Evolutionary conservation across 1,140 invertebrate genomes (phyloP).

Genomic region (Orchesella cincta): DNA sequence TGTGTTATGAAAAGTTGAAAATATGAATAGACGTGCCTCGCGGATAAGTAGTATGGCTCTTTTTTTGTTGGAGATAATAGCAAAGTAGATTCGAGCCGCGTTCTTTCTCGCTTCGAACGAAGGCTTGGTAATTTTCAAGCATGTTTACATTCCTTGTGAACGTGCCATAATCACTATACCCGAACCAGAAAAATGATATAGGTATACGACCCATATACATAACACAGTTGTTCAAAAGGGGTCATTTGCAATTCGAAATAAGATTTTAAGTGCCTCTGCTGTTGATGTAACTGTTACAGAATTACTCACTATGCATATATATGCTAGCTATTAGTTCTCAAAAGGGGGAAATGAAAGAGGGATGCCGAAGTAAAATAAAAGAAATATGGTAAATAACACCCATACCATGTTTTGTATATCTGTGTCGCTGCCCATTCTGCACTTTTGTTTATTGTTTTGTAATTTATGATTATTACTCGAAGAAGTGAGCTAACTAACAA

Average conservation of each 20-base stretch:
- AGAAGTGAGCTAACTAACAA: background rate
- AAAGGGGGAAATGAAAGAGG: background rate
- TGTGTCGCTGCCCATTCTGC: background rate
- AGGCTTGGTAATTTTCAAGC: background rate
- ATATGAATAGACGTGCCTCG: slow-evolving; percentile 12
- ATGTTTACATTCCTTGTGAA: background rate
- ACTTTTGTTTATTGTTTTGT: slow-evolving; percentile 13
- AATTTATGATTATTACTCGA: slow-evolving; percentile 11
- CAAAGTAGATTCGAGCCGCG: background rate
- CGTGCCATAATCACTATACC: background rate
- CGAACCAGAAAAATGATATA: no score
- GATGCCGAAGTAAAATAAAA: background rate
- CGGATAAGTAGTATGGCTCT: no score
- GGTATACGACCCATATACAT: no score
- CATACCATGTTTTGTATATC: background rate
- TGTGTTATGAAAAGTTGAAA: slow-evolving; percentile 5
- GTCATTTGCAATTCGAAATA: background rate
- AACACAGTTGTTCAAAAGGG: no score
- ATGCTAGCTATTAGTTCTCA: background rate
- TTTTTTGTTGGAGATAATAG: no score
- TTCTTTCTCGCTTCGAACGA: background rate
- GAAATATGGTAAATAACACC: background rate
- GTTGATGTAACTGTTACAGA: background rate
- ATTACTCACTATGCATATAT: background rate
- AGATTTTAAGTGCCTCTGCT: background rate